Percentiles rank a stretch among this genome's conserved stretches.
Evolutionary conservation across 1,140 invertebrate genomes (phyloP).

Genomic region (Cherax destructor): DNA sequence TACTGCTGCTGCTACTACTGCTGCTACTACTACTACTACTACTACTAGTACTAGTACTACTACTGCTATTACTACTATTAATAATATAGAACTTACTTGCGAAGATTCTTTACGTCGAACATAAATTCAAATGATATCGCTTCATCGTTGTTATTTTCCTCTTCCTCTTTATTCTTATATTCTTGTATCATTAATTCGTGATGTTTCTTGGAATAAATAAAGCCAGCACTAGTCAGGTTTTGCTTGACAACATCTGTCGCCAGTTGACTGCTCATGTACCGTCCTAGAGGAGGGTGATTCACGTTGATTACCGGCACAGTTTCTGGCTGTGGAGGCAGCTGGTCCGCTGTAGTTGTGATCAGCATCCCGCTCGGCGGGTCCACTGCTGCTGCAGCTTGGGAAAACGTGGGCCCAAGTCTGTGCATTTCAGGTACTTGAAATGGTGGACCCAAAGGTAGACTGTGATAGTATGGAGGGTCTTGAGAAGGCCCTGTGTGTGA

Average conservation of each 20-base stretch:
- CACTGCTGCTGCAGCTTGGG: background rate
- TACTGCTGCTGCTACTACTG: too few species aligned
- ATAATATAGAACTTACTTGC: conserved; percentile 49
- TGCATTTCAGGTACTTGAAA: background rate
- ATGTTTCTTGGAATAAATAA: conserved; percentile 16
- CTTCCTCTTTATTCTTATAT: conserved; percentile 7
- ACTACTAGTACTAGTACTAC: too few species aligned
- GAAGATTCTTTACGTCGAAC: conserved; percentile 54
- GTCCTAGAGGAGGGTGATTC: background rate
- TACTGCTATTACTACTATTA: too few species aligned
- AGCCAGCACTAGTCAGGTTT: conserved; percentile 15
- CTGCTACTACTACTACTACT: too few species aligned
- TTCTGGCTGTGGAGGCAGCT: too few species aligned
- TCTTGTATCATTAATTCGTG: background rate
- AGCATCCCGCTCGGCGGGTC: background rate
- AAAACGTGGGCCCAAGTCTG: background rate
- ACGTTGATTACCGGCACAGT: background rate
- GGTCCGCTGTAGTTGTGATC: too few species aligned
- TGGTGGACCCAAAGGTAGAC: background rate
- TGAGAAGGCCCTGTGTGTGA: background rate
- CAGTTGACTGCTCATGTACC: conserved; percentile 45
- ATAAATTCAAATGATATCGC: conserved; percentile 44
- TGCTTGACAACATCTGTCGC: conserved; percentile 3
- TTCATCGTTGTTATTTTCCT: conserved; percentile 26
- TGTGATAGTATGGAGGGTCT: background rate